Conservation (phyloP, 2,888 invertebrate species). For the Agrotis clavis region DNA sequence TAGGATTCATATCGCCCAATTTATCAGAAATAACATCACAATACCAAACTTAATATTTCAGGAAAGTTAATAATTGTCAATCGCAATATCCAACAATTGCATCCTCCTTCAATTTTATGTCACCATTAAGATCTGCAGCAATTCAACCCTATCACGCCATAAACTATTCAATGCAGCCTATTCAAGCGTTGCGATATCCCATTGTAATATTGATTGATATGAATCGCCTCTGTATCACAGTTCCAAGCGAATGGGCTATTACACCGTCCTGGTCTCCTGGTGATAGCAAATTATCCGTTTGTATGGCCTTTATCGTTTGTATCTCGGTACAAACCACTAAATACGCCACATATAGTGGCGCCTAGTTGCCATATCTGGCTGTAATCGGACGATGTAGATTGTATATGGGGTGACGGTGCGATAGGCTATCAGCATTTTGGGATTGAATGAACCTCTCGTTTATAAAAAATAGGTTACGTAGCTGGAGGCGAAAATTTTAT, state of each 20-base stretch:
- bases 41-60: neutral
- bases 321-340: slow-evolving; percentile 32
- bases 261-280: slow-evolving; percentile 41
- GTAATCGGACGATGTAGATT: slow-evolving; percentile 26
- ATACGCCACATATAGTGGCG: slow-evolving; percentile 18
- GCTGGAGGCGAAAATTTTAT: neutral
- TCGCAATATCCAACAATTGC: neutral
- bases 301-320: slow-evolving; percentile 39
- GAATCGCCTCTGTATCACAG: slow-evolving; percentile 37
- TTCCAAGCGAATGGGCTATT: slow-evolving; percentile 51
- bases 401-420: neutral
- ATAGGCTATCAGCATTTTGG: slow-evolving; percentile 18
- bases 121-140: slow-evolving; percentile 43
- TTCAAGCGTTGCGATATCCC: slow-evolving; percentile 38
- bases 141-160: slow-evolving; percentile 23
- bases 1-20: too few species aligned
- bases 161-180: slow-evolving; percentile 40
- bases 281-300: slow-evolving; percentile 61
- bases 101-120: slow-evolving; percentile 17
- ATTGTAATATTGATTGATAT: slow-evolving; percentile 61
- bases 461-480: neutral
- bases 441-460: neutral
- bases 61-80: neutral
- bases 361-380: slow-evolving; percentile 13
- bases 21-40: neutral